Base-by-base conservation (phyloP, 2,888 invertebrate genomes). In the Salticus scenicus region DNA sequence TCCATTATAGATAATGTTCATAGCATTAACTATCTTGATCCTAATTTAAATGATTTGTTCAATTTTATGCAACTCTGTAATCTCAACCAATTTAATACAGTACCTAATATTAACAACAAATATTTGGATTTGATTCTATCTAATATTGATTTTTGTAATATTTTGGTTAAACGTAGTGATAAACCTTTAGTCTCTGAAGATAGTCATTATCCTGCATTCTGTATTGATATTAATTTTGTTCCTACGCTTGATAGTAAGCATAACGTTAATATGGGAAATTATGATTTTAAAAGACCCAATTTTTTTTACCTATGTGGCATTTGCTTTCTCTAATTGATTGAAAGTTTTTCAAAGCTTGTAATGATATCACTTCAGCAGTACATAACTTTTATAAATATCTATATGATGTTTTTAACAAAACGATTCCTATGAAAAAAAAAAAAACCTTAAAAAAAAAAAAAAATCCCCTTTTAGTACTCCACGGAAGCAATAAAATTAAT, bases 301-400 rank as follows among this genome's bases (percentile, higher is more conserved):
- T n/a, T 37, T 37, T 51, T 51, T 51, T 51, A 51, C 5, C 17
- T 51, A 51, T 51, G 51, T 51, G 51, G 51, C 51, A 51, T 51
- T n/a, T 51, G 17, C 17, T 51, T 51, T 51, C 51, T 51, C 8
- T 7, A 10, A 37, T 10, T 37, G 37, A 37, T 10, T 37, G 37
- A 10, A 37, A 37, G 4, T 37, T 37, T 37, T 37, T 37, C 7
- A 37, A 37, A 7, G 37, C 37, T 37, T 37, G 4, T 37, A 37
- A 37, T 37, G 37, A 37, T 37, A 10, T 51, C 17, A 14, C 5
- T 20, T 5, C 5, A n/a, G 51, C 51, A 8, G 20, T 51, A 14
- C 20, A 51, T 51, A 8, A 51, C 17, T 51, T 51, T 51, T 51
- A 51, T 51, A 17, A 20, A 5, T 51, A 51, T 51, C 20, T 51